Evolutionary conservation across 2,888 invertebrate genomes (phyloP).

Genomic region (Calliopum simillimum): DNA sequence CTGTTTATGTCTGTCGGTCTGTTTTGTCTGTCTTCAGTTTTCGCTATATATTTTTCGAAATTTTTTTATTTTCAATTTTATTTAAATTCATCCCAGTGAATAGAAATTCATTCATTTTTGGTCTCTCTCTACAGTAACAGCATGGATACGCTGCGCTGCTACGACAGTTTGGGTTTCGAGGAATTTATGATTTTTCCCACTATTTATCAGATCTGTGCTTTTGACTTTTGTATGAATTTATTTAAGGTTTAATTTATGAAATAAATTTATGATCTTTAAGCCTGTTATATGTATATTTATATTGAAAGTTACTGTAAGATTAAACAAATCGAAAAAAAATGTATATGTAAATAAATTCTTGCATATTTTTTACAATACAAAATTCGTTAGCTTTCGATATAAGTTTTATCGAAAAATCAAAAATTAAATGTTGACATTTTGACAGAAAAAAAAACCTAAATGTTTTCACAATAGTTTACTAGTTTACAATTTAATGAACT

Average conservation of each 20-base stretch:
- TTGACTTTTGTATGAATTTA: constrained; percentile 23
- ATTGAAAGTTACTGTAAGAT: too few species aligned
- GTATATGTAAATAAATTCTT: too few species aligned
- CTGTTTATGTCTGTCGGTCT: constrained; percentile 10
- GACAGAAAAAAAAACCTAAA: too few species aligned
- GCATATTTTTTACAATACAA: too few species aligned
- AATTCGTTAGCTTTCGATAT: too few species aligned
- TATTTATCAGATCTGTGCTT: constrained; percentile 25
- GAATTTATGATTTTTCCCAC: constrained; percentile 27
- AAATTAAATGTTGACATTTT: too few species aligned
- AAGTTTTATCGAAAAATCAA: too few species aligned
- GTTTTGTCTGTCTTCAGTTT: background rate
- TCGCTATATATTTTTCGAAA: background rate
- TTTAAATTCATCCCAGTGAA: constrained; percentile 31
- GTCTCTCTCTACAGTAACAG: background rate
- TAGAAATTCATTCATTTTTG: constrained; percentile 32
- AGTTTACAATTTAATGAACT: too few species aligned
- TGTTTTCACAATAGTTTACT: too few species aligned
- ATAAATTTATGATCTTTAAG: background rate
- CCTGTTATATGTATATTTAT: background rate
- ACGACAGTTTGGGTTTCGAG: constrained; percentile 7
- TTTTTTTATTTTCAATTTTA: constrained; percentile 28
- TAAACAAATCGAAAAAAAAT: too few species aligned
- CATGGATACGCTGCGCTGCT: background rate
- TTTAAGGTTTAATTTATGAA: constrained; percentile 17